Conservation (phyloP, 2,113 vertebrate species). For the Bos javanicus region DNA sequence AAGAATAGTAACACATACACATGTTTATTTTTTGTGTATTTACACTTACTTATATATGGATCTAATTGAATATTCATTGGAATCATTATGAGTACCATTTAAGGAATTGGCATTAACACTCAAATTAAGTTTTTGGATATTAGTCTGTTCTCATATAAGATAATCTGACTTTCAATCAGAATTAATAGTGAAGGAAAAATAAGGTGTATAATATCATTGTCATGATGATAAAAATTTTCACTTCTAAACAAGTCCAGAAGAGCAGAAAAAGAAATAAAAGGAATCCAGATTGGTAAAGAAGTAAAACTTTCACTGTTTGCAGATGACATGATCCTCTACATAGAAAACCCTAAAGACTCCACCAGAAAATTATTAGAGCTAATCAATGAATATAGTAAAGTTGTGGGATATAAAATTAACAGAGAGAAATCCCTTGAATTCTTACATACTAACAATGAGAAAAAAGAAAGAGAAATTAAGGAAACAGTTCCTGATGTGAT, state of each 20-base stretch:
- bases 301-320: neutral
- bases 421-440: no score
- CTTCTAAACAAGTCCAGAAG: neutral
- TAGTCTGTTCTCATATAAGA: neutral
- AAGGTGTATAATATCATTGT: neutral
- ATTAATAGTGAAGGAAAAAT: neutral
- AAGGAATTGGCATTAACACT: neutral
- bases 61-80: neutral
- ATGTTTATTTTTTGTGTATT: neutral
- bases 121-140: constrained; percentile 25
- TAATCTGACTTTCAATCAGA: neutral
- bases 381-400: no score
- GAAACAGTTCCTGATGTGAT: no score
- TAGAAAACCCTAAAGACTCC: no score
- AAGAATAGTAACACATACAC: neutral
- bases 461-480: no score
- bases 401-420: no score
- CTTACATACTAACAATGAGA: no score
- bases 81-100: neutral
- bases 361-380: no score
- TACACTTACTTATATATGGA: neutral
- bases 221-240: neutral
- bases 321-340: no score
- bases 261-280: neutral
- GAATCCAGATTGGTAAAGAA: neutral